These are phyloP conservation scores for Machimus rusticus DNA, from an alignment of 2,888 invertebrate genomes.

Conservation along the genomic window DNA sequence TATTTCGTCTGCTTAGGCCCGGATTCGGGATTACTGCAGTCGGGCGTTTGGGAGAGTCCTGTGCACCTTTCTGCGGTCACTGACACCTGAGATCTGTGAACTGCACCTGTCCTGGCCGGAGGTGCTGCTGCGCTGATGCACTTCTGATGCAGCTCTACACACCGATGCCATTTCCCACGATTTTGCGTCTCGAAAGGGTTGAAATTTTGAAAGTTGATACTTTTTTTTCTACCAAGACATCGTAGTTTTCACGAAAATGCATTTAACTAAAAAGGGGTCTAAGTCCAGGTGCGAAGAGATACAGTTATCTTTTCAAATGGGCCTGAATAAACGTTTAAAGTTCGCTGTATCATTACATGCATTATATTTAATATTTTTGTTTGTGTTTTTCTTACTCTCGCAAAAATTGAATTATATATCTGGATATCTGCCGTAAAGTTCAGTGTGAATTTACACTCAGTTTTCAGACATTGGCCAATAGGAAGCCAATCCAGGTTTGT, in stretches of 20 bases:
- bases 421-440: no score
- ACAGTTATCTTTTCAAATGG: neutral
- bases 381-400: neutral
- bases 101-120: conserved; percentile 23
- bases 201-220: conserved; percentile 6
- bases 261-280: neutral
- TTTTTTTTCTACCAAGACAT: neutral
- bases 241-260: neutral
- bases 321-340: neutral
- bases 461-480: no score
- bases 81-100: conserved; percentile 35
- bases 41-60: neutral
- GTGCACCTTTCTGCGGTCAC: conserved; percentile 40
- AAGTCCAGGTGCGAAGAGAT: neutral
- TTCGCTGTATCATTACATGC: neutral
- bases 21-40: neutral
- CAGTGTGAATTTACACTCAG: no score
- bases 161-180: conserved; percentile 28
- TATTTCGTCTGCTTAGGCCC: neutral
- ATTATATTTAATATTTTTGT: neutral
- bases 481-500: no score
- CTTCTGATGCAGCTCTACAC: neutral
- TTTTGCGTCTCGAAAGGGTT: neutral
- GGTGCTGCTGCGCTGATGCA: neutral
- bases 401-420: no score